These are phyloP conservation scores for Clarias batrachus DNA, from an alignment of 2,113 vertebrate species.

Conservation along the genomic window DNA sequence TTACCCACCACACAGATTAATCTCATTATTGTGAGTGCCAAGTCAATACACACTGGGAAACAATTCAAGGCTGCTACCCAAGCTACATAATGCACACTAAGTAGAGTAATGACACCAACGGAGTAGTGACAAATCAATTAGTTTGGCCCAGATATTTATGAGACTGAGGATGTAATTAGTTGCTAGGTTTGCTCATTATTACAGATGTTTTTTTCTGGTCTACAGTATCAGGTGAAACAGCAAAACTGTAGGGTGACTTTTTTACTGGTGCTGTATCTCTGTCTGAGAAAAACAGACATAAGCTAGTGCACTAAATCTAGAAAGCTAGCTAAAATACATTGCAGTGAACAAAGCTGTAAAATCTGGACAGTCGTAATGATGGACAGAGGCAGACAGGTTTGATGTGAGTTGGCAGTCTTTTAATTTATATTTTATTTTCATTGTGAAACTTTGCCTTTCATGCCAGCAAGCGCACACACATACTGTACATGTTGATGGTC, in stretches of 20 bases:
- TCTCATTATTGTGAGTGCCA: background rate
- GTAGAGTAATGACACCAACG: background rate
- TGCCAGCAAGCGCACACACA: too few relatives aligned
- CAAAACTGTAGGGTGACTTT: background rate
- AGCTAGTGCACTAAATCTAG: background rate
- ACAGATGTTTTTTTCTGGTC: background rate
- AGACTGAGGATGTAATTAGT: background rate
- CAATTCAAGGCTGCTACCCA: background rate
- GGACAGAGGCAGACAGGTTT: too few relatives aligned
- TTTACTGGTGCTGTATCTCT: background rate
- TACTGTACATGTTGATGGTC: too few relatives aligned
- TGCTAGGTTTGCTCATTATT: background rate
- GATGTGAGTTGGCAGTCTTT: too few relatives aligned
- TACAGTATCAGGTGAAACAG: background rate
- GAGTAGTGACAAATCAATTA: conserved; percentile 9
- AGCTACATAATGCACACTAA: conserved; percentile 5
- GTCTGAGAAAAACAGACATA: background rate
- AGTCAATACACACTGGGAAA: background rate
- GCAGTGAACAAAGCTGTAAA: background rate
- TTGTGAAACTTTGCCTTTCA: too few relatives aligned
- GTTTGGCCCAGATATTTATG: background rate
- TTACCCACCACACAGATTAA: background rate
- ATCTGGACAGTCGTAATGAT: background rate
- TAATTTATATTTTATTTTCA: too few relatives aligned
- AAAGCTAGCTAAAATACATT: background rate